Base-by-base conservation (phyloP, 2,113 vertebrate genomes). In the Taxidea taxus region DNA sequence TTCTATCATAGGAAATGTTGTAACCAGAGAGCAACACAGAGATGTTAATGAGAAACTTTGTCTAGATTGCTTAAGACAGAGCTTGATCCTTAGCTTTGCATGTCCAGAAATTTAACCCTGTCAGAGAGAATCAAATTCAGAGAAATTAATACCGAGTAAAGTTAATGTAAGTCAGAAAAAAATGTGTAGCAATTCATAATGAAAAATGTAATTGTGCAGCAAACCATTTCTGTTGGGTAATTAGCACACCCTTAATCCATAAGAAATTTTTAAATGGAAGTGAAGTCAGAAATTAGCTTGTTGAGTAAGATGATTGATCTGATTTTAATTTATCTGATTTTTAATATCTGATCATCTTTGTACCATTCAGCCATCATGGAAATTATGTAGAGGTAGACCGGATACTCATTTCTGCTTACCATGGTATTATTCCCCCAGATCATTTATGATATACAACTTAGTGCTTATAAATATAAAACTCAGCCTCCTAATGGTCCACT, bases 321-420 rank as follows among this genome's bases (percentile, higher is more conserved):
- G 37, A 94, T 37, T 83, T 86, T 75, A 56, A 78, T 49, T 70
- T 51, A 83, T 93, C 81, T 44, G 58, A 49, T 90, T 84, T 77
- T 37, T 91, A 42, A 54, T 44, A 81, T 74, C 37, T 87, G 37
- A 62, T 83, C 31, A 87, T 7, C 34, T 90, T 87, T 87, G 49
- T 16, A 90, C 37, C 39, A 56, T 60, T 88, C 51, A 83, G 90
- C 54, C 82, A 14, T 58, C 9, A 37, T 88, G 37, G 49, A 37
- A 90, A 31, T 39, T 31, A 75, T 27, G 31, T 66, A 68, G 18
- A 51, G 56, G 54, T 31, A 92, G 62, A 81, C 37, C 23, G 80
- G 54, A 88, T 49, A 75, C 6, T 96, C n/a, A 88, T 91, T 85
- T 90, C 83, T 94, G 62, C 49, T 81, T 91, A n/a, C 54, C 31